Evolutionary conservation across 1,140 invertebrate genomes (phyloP).

Genomic region (Brachionus koreanus): DNA sequence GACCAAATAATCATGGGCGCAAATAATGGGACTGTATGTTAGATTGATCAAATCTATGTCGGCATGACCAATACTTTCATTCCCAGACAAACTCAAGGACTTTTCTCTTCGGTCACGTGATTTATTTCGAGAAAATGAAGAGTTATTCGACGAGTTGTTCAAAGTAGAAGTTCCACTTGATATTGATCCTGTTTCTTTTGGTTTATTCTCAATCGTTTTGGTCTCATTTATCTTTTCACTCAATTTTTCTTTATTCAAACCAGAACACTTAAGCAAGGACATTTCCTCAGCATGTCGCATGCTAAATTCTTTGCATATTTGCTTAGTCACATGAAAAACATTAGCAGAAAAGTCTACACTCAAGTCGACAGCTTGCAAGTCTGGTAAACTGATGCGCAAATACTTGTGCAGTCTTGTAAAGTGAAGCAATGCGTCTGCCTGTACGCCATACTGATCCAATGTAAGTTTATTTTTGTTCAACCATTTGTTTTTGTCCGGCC

Average conservation of each 20-base stretch:
- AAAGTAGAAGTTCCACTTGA: slow-evolving; percentile 32
- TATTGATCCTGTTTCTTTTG: slow-evolving; percentile 78
- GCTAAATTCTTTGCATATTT: slow-evolving; percentile 88
- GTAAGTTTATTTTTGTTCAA: slow-evolving; percentile 86
- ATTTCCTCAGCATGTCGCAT: slow-evolving; percentile 95
- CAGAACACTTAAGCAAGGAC: slow-evolving; percentile 68
- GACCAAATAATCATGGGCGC: background rate
- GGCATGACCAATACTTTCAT: slow-evolving; percentile 12
- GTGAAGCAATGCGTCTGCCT: slow-evolving; percentile 85
- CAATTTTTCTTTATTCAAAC: background rate
- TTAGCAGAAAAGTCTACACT: slow-evolving; percentile 92
- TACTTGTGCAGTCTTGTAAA: slow-evolving; percentile 99
- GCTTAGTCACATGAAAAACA: slow-evolving; percentile 87
- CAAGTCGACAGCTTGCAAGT: slow-evolving; percentile 84
- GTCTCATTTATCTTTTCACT: background rate
- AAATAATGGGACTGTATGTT: background rate
- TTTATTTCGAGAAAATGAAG: background rate
- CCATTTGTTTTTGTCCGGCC: slow-evolving; percentile 92
- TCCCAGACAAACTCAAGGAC: background rate
- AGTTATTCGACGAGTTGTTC: background rate
- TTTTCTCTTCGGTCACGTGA: slow-evolving; percentile 4
- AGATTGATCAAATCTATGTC: background rate
- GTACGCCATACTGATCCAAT: slow-evolving; percentile 91
- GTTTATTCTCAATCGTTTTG: slow-evolving; percentile 46
- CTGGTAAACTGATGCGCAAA: slow-evolving; percentile 83